Conservation (phyloP, 2,797 vertebrate species). For the Dermochelys coriacea region DNA sequence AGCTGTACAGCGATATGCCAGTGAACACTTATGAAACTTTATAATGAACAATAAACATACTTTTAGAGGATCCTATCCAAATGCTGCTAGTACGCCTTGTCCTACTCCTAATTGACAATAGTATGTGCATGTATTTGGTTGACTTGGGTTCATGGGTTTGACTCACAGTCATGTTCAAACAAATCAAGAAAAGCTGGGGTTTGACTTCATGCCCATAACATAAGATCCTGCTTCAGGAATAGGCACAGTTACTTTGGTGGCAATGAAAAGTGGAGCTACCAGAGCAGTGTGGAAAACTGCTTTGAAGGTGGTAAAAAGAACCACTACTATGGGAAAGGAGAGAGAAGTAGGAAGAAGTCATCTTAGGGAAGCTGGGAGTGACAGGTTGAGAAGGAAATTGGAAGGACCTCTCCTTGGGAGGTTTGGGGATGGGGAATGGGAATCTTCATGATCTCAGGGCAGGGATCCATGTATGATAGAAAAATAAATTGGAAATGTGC, state of each 20-base stretch:
- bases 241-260: neutral
- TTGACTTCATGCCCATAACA: fast-evolving
- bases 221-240: neutral
- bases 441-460: neutral
- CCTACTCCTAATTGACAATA: slow-evolving; percentile 8
- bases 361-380: neutral
- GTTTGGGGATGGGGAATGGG: neutral
- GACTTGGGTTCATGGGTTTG: neutral
- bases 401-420: neutral
- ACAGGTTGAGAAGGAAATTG: neutral
- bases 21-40: slow-evolving; percentile 68
- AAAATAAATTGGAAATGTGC: neutral
- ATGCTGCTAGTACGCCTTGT: slow-evolving; percentile 31
- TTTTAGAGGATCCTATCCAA: slow-evolving; percentile 50
- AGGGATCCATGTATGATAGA: neutral
- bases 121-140: neutral
- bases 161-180: neutral
- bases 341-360: neutral
- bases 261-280: neutral
- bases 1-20: slow-evolving; percentile 69
- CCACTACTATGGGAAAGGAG: neutral
- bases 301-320: neutral
- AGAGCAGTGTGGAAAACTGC: neutral
- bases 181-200: neutral
- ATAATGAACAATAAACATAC: slow-evolving; percentile 63